These are phyloP conservation scores for Galaxea fascicularis DNA, from an alignment of 92 coral and sea anemone genomes.

Conservation along the genomic window DNA sequence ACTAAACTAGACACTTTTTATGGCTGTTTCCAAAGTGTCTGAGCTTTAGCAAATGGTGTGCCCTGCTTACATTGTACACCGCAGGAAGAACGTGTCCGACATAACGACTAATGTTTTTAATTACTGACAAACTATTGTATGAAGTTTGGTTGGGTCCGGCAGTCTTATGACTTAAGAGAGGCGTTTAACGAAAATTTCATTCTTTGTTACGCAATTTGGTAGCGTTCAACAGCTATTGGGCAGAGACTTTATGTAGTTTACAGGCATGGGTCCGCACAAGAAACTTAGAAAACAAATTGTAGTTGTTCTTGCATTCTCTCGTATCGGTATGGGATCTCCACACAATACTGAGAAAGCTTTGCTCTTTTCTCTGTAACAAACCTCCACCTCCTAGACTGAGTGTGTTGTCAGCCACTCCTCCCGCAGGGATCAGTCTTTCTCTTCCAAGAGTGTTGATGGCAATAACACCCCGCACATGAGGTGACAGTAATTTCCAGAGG, in stretches of 20 bases:
- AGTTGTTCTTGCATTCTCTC: too few species aligned
- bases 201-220: background rate
- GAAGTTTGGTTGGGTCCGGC: too few species aligned
- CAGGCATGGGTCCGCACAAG: background rate
- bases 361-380: background rate
- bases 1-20: too few species aligned
- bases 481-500: constrained; percentile 54
- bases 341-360: background rate
- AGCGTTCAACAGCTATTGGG: background rate
- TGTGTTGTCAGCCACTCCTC: constrained; percentile 54
- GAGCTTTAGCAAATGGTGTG: too few species aligned
- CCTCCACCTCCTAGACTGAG: constrained; percentile 63
- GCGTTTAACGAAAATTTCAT: too few species aligned
- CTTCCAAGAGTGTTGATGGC: constrained; percentile 64
- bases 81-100: too few species aligned
- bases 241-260: background rate
- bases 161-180: background rate
- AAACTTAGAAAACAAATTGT: too few species aligned
- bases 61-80: too few species aligned
- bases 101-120: too few species aligned
- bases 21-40: too few species aligned
- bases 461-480: constrained; percentile 54
- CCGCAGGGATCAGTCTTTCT: constrained; percentile 46
- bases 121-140: too few species aligned
- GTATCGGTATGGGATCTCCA: too few species aligned